Percentiles rank a stretch among this genome's conserved stretches.
These are phyloP conservation scores for Lamprotornis superbus DNA, from an alignment of 2,113 vertebrate species.

Conservation along the genomic window DNA sequence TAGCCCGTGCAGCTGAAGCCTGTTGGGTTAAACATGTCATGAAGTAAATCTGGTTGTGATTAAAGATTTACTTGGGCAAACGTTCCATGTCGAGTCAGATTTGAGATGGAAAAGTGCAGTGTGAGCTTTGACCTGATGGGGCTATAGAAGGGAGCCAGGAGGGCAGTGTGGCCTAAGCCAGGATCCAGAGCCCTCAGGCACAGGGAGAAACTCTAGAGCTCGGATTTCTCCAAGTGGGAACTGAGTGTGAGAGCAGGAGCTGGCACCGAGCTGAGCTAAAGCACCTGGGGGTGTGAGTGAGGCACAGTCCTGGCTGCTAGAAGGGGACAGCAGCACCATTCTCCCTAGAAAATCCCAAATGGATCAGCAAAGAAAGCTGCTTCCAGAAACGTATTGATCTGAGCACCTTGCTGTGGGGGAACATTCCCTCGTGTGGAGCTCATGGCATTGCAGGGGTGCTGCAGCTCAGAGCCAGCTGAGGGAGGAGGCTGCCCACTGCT, in stretches of 20 bases:
- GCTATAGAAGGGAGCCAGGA: rapidly evolving
- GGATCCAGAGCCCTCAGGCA: not conserved
- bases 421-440: rapidly evolving
- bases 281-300: rapidly evolving
- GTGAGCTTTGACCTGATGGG: not conserved
- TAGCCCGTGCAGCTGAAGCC: not conserved
- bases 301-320: not conserved
- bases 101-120: not conserved
- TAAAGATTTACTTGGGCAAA: not conserved
- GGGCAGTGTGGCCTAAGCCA: not conserved
- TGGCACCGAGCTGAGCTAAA: not conserved
- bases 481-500: slow-evolving; percentile 90
- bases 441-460: not conserved
- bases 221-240: rapidly evolving
- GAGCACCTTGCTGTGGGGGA: rapidly evolving
- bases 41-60: not conserved
- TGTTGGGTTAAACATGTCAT: not conserved
- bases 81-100: not conserved
- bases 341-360: not conserved
- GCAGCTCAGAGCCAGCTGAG: slow-evolving; percentile 69
- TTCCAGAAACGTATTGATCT: rapidly evolving
- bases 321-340: rapidly evolving
- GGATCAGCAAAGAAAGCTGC: not conserved
- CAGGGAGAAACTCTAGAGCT: not conserved
- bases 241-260: rapidly evolving